A percentile compares a stretch with the other conserved stretches of the same genome.
Evolutionary conservation across 2,797 vertebrate genomes (phyloP).

Genomic region (Salarias fasciatus): DNA sequence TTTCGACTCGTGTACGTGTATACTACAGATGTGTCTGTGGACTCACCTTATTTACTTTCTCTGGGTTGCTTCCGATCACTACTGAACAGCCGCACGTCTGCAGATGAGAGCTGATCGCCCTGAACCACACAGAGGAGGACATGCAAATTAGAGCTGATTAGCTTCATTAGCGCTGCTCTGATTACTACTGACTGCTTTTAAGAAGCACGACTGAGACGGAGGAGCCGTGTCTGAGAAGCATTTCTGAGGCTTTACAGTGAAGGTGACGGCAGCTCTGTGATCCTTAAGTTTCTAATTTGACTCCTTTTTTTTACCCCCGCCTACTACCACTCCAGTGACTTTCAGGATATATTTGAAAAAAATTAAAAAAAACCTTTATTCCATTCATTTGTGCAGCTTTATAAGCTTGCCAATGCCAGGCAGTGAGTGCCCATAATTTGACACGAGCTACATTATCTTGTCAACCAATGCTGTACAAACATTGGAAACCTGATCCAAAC

Average conservation of each 20-base stretch:
- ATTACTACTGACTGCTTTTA: conserved; percentile 29
- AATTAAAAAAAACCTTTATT: too few relatives aligned
- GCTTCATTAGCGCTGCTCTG: conserved; percentile 3
- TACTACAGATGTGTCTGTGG: conserved; percentile 27
- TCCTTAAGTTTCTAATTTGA: not conserved
- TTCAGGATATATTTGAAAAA: too few relatives aligned
- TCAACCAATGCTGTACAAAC: too few relatives aligned
- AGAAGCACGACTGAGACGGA: conserved; percentile 13
- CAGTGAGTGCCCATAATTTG: too few relatives aligned
- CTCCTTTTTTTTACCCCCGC: not conserved
- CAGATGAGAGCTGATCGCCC: conserved; percentile 97
- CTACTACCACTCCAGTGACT: too few relatives aligned
- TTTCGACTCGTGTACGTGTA: conserved; percentile 11
- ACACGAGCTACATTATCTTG: too few relatives aligned
- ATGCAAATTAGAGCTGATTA: conserved; percentile 22
- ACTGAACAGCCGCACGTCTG: conserved; percentile 98
- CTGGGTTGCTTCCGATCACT: conserved; percentile 95
- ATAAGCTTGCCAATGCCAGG: too few relatives aligned
- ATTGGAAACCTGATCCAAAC: too few relatives aligned
- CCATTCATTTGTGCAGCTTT: too few relatives aligned
- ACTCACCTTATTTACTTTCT: conserved; percentile 98
- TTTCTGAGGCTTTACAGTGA: not conserved
- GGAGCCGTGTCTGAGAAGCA: conserved; percentile 2
- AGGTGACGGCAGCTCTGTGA: not conserved
- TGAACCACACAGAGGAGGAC: conserved; percentile 61